Evolutionary conservation across 2,797 vertebrate genomes (phyloP).

Genomic region (Enteromius afrohamiltoni): DNA sequence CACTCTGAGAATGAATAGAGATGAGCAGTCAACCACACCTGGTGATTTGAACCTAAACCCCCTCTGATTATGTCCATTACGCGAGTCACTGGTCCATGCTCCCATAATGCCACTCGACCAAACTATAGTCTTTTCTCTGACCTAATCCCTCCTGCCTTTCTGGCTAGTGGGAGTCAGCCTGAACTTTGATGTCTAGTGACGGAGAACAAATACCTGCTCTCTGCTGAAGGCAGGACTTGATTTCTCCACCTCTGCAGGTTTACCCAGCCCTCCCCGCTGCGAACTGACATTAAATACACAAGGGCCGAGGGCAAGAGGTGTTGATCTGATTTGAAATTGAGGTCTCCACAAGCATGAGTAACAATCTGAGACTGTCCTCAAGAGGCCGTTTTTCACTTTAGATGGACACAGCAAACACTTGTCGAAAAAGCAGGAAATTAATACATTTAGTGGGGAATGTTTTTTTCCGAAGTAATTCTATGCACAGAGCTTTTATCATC

Average conservation of each 20-base stretch:
- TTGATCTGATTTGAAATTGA: conserved; percentile 25
- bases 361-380: conserved; percentile 41
- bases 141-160: conserved; percentile 36
- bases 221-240: conserved; percentile 36
- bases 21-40: conserved; percentile 51
- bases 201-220: conserved; percentile 56
- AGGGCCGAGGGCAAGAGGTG: conserved; percentile 24
- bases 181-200: conserved; percentile 58
- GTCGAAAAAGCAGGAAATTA: background rate
- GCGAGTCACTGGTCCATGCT: conserved; percentile 53
- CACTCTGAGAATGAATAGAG: conserved; percentile 43
- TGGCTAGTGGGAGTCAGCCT: conserved; percentile 46
- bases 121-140: conserved; percentile 48
- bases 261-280: conserved; percentile 3
- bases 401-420: conserved; percentile 27
- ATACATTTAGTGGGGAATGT: background rate
- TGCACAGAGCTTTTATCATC: background rate
- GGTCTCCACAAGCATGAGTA: conserved; percentile 34
- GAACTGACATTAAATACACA: conserved; percentile 41
- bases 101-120: conserved; percentile 45
- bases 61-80: conserved; percentile 57
- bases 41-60: conserved; percentile 53
- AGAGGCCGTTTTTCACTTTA: conserved; percentile 21
- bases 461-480: background rate
- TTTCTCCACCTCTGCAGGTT: conserved; percentile 46